phyloP scores from a whole-genome alignment of 2,888 invertebrate genomes.

The Alcis repandata region DNA sequence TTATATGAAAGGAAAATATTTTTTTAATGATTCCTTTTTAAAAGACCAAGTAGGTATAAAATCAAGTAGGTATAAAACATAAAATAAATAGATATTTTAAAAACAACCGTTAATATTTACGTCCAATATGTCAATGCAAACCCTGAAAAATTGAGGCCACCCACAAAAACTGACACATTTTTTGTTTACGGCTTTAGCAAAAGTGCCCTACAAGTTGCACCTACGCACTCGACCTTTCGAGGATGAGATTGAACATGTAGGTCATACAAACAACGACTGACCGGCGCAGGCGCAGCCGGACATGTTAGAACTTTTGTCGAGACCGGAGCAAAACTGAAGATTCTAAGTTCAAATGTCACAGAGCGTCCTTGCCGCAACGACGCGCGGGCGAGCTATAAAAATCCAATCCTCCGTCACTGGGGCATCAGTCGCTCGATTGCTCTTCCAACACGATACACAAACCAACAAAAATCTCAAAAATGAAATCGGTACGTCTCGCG shows the following conservation, averaged over 20 bases:
- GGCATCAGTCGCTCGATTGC: constrained; percentile 78
- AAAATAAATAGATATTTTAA: neutral
- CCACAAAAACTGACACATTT: constrained; percentile 1
- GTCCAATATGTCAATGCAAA: neutral
- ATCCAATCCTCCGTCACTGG: constrained; percentile 53
- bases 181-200: constrained; percentile 1
- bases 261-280: constrained; percentile 17
- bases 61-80: too few relatives aligned
- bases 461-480: constrained; percentile 62
- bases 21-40: too few relatives aligned
- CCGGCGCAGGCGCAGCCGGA: constrained; percentile 60
- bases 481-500: constrained; percentile 80
- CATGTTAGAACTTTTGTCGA: constrained; percentile 63
- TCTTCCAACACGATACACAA: constrained; percentile 61
- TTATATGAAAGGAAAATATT: too few relatives aligned
- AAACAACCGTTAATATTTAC: neutral
- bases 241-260: constrained; percentile 22
- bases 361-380: constrained; percentile 72
- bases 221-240: constrained; percentile 14
- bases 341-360: constrained; percentile 83
- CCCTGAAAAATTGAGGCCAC: constrained; percentile 3
- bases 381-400: constrained; percentile 69
- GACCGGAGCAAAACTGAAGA: constrained; percentile 59
- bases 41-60: too few relatives aligned
- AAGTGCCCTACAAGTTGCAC: constrained; percentile 1